These are phyloP conservation scores for Gymnodraco acuticeps DNA, from an alignment of 2,797 vertebrate species.

Conservation along the genomic window DNA sequence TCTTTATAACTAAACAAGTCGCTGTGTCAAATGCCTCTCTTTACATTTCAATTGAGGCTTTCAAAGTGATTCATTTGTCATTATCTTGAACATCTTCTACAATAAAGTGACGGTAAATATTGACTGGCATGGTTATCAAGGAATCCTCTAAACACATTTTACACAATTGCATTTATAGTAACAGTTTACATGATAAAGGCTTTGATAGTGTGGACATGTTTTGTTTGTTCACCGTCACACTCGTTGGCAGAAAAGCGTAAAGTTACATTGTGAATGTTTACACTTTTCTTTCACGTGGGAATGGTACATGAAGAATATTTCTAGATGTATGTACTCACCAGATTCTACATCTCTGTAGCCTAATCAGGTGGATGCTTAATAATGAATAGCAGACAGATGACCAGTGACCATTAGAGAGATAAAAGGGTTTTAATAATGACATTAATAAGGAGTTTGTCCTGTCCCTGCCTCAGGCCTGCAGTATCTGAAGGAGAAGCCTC, in stretches of 20 bases:
- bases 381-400: neutral
- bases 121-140: too few species aligned
- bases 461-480: slow-evolving; percentile 87
- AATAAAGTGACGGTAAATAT: too few species aligned
- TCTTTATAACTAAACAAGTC: too few species aligned
- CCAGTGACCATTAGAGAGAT: neutral
- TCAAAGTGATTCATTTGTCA: too few species aligned
- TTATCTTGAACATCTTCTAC: too few species aligned
- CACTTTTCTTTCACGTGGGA: neutral
- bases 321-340: neutral
- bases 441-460: neutral
- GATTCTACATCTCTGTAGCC: neutral
- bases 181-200: too few species aligned
- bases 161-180: too few species aligned
- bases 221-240: too few species aligned
- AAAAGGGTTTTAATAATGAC: neutral
- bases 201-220: too few species aligned
- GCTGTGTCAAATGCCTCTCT: too few species aligned
- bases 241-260: neutral
- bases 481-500: slow-evolving; percentile 92
- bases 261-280: neutral
- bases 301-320: neutral
- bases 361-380: neutral
- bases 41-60: too few species aligned
- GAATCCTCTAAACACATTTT: too few species aligned